Evolutionary conservation across 2,797 vertebrate genomes (phyloP), one percentile per base, ranked within the genome.

Genomic region (Anguilla marmorata): DNA sequence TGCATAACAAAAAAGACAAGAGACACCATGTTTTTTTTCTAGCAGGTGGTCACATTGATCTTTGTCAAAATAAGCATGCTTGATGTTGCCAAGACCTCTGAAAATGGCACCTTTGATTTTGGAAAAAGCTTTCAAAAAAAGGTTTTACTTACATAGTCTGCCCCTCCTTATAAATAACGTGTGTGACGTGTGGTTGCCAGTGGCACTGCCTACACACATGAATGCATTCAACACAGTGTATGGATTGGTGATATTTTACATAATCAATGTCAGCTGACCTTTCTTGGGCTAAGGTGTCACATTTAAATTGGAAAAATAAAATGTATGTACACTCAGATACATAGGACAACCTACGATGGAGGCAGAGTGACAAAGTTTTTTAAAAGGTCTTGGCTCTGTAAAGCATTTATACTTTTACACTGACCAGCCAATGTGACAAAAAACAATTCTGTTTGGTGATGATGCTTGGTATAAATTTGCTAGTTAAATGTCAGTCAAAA

Each of bases 11-110:
- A 84, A 30, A 54, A 54, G 19, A 14, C 24, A 56, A n/a, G 82
- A 56, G n/a, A n/a, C 33, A 11, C 48, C 50, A 30, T 30, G 27
- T 27, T 84, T 84, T n/a, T 21, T 84, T 27, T 9, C 83, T 27
- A 84, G 30, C 52, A 84, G 45, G 83, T 33, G 83, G 30, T 84
- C 83, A 54, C 52, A 84, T 33, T 82, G 79, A 84, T 30, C 45
- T 84, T 54, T 84, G 52, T 84, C 27, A 54, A 84, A 56, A 84
- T 84, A 84, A 84, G 52, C 30, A 56, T 54, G 48, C 83, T 30
- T 84, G 48, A 84, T n/a, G 30, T 30, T 33, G 27, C 83, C 27
- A 48, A 30, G 52, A 56, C 83, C 52, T 27, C 50, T 16, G 24
- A 27, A 52, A 30, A 84, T 84, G 3, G 83, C 52, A 5, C 56